A percentile compares a stretch with the other conserved stretches of the same genome.
Conservation (phyloP, 2,113 vertebrate species). For the Spea multiplicata region DNA sequence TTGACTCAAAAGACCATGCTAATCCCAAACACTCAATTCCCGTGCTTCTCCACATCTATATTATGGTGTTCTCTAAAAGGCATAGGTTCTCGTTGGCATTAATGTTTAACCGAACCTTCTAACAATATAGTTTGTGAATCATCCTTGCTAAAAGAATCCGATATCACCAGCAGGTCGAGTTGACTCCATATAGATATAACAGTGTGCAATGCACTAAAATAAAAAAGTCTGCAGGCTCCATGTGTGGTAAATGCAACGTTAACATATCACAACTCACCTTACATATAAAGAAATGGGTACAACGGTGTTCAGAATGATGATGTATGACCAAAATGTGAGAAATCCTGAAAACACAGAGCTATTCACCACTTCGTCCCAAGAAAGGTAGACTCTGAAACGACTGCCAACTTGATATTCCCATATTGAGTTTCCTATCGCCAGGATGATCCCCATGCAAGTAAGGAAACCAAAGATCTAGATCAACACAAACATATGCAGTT, state of each 20-base stretch:
- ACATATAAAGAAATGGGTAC: slow-evolving; percentile 78
- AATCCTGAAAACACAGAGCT: slow-evolving; percentile 69
- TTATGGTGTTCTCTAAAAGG: too few species aligned
- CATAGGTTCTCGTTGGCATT: too few species aligned
- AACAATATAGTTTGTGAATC: too few species aligned
- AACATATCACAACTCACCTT: slow-evolving; percentile 61
- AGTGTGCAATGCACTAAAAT: too few species aligned
- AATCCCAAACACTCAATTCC: too few species aligned
- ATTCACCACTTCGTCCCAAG: slow-evolving; percentile 57
- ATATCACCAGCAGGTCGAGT: too few species aligned
- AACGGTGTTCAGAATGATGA: slow-evolving; percentile 76
- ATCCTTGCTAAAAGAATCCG: too few species aligned
- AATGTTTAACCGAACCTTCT: too few species aligned
- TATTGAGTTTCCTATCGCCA: slow-evolving; percentile 71
- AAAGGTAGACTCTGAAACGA: slow-evolving; percentile 63
- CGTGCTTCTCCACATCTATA: too few species aligned
- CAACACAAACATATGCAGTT: not conserved
- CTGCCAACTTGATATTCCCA: slow-evolving; percentile 67
- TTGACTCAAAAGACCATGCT: too few species aligned
- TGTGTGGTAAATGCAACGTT: not conserved
- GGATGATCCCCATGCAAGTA: slow-evolving; percentile 69
- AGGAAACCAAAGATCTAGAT: slow-evolving; percentile 76
- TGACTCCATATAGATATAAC: too few species aligned
- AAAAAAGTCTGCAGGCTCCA: too few species aligned
- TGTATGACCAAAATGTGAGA: slow-evolving; percentile 76